These are phyloP conservation scores for Coreius guichenoti DNA, from an alignment of 2,797 vertebrate genomes.

Conservation along the genomic window DNA sequence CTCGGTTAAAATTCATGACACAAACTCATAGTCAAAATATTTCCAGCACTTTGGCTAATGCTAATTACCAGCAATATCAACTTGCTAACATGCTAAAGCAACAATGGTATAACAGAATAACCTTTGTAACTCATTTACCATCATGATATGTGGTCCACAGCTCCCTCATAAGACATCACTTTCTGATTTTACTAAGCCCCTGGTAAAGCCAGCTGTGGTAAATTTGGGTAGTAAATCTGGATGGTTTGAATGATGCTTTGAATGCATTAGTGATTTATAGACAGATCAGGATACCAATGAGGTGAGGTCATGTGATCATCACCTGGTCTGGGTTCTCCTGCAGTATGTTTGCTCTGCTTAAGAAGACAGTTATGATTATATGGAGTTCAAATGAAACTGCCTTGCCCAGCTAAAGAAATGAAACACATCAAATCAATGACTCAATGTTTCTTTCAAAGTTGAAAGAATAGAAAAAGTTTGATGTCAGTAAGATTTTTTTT, in stretches of 20 bases:
- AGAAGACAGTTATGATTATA: constrained; percentile 5
- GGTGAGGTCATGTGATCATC: constrained; percentile 16
- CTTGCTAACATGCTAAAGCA: background rate
- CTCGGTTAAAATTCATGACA: constrained; percentile 18
- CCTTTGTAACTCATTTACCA: background rate
- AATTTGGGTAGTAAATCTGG: constrained; percentile 38
- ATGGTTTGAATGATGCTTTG: constrained; percentile 37
- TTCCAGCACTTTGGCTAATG: constrained; percentile 10
- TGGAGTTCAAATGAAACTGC: background rate
- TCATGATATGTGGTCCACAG: background rate
- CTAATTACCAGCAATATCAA: background rate
- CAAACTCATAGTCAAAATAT: background rate
- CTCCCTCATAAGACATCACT: background rate
- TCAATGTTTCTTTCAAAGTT: background rate
- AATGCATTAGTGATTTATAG: constrained; percentile 15
- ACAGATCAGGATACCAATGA: background rate
- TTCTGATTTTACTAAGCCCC: constrained; percentile 28
- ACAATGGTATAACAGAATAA: background rate
- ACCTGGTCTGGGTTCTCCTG: background rate
- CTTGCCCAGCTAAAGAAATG: background rate
- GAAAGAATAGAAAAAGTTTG: background rate
- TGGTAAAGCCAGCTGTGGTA: constrained; percentile 21
- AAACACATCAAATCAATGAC: background rate
- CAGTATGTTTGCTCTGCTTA: background rate
- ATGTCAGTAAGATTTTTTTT: background rate